These are phyloP conservation scores for Eucidaris tribuloides DNA, from an alignment of 35 echinoderm and acorn worm genomes.

Conservation along the genomic window DNA sequence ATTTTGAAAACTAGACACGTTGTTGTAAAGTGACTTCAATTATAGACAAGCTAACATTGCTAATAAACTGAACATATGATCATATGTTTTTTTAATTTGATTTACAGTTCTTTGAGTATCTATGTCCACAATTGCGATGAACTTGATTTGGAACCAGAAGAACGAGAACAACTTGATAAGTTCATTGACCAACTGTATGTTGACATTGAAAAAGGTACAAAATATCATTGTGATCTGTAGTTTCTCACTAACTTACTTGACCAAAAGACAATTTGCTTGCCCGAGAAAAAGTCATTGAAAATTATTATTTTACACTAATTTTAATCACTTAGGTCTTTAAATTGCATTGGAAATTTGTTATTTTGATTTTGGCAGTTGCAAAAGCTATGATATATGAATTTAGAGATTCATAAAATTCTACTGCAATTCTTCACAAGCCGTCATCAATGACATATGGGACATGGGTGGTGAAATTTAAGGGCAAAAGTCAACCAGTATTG, in stretches of 20 bases:
- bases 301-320: background rate
- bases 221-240: background rate
- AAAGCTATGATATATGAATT: no score
- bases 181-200: slow-evolving; percentile 83
- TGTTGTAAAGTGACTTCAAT: no score
- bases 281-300: background rate
- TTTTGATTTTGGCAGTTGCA: background rate
- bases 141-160: slow-evolving; percentile 32
- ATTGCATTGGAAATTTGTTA: no score
- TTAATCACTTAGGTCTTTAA: background rate
- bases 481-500: no score
- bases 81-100: background rate
- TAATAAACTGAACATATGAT: no score
- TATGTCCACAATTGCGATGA: slow-evolving; percentile 85
- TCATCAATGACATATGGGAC: no score
- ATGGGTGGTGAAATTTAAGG: no score
- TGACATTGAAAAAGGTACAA: slow-evolving; percentile 70
- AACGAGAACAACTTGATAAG: slow-evolving; percentile 42
- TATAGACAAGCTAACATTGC: no score
- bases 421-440: background rate
- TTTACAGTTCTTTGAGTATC: slow-evolving; percentile 72
- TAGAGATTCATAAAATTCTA: background rate
- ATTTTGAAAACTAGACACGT: no score
- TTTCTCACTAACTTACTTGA: background rate
- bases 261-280: background rate